Base-by-base conservation (phyloP, 2,113 vertebrate genomes). In the Aldabrachelys gigantea region DNA sequence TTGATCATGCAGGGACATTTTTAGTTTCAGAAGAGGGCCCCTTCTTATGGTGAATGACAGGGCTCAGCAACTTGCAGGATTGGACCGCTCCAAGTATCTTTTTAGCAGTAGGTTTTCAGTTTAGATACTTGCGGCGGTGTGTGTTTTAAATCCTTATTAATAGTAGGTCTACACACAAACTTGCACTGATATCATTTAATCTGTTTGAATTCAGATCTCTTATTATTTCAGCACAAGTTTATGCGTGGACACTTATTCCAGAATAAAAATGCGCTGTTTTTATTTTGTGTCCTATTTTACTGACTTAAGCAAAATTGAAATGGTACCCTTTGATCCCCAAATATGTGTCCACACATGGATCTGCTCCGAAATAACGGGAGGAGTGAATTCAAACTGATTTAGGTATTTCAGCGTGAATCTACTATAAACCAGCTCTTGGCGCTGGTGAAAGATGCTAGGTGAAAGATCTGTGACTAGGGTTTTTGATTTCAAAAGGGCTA, bases 291-390 rank as follows among this genome's bases (percentile, higher is more conserved):
- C 79, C 72, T 38, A 16, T 21, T 7, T 72, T 57, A 2, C 14
- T 13, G 75, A 25, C 31, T 76, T 1, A 9, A 1, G 0, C 65
- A 38, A 65, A 8, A 17, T 57, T n/a, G 44, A 0, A 21, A 44
- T 19, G 57, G 38, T 52, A 75, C 38, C 22, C 8, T 75, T 75
- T 75, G 69, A 75, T 75, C 19, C 69, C 38, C 5, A 38, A 41
- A 75, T 75, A 22, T 5, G 10, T 75, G 19, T 75, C 25, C 5
- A 6, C 0, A 44, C 6, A 4, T 5, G 5, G 35, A 17, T 8
- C 1, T 72, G 50, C 54, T 53, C 44, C 41, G 14, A 72, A 72
- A 1, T 4, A 14, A 49, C 1, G 1, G 0, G 53, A 89, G n/a
- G 89, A 89, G 3, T 13, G 49, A 53, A 47, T 27, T 72, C 83